These are phyloP conservation scores for Archips crataeganus DNA, from an alignment of 2,888 invertebrate genomes.

Conservation along the genomic window DNA sequence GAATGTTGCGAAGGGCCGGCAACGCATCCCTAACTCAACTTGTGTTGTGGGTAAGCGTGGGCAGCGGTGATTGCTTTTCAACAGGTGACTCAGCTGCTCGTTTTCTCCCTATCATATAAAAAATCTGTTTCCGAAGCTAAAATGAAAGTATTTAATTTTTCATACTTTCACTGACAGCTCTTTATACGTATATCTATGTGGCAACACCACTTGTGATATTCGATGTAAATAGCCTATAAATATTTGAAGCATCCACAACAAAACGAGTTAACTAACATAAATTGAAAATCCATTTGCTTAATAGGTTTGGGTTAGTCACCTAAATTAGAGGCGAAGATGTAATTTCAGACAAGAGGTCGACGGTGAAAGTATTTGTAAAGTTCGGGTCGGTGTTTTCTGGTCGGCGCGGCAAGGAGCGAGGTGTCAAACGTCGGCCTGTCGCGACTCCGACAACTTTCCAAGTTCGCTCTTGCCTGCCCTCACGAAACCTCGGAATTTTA, in stretches of 20 bases:
- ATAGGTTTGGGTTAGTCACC: slow-evolving; percentile 28
- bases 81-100: too few species aligned
- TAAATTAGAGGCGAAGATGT: slow-evolving; percentile 32
- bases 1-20: too few species aligned
- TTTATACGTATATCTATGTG: too few species aligned
- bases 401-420: slow-evolving; percentile 49
- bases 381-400: slow-evolving; percentile 65
- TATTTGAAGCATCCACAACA: not conserved
- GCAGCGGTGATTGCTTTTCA: too few species aligned
- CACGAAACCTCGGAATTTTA: slow-evolving; percentile 75
- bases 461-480: slow-evolving; percentile 63
- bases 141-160: too few species aligned
- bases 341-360: slow-evolving; percentile 40
- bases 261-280: slow-evolving; percentile 13
- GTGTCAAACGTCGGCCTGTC: slow-evolving; percentile 61
- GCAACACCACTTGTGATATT: too few species aligned
- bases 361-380: slow-evolving; percentile 61
- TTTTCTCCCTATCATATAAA: too few species aligned
- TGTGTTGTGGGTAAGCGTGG: too few species aligned
- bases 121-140: too few species aligned
- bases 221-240: not conserved
- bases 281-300: slow-evolving; percentile 30
- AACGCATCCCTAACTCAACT: too few species aligned
- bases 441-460: slow-evolving; percentile 56
- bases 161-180: too few species aligned